phyloP scores from a whole-genome alignment of 2,113 vertebrate species.

The Anthoscopus minutus region DNA sequence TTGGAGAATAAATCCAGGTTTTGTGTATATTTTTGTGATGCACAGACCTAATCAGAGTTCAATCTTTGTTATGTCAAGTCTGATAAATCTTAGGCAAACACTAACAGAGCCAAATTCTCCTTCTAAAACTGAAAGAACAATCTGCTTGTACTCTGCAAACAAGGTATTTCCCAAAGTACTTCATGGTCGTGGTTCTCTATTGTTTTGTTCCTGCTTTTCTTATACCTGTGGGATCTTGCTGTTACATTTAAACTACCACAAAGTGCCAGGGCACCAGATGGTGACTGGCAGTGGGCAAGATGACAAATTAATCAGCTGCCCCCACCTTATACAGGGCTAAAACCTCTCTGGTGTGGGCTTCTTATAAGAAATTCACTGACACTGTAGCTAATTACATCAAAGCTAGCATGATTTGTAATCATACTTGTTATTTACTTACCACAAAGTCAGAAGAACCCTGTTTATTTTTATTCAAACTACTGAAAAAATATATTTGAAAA shows the following conservation, averaged over 20 bases:
- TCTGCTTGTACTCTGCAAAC: neutral
- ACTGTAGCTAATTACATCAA: neutral
- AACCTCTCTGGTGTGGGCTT: neutral
- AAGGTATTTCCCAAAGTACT: neutral
- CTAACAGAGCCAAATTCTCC: neutral
- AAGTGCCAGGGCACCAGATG: neutral
- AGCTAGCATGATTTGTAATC: neutral
- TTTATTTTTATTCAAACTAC: neutral
- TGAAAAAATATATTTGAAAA: neutral
- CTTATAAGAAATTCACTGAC: neutral
- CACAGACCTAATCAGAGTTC: neutral
- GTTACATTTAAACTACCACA: neutral
- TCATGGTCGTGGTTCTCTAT: neutral
- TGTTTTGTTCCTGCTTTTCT: neutral
- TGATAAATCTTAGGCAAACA: neutral
- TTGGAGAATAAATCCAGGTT: neutral
- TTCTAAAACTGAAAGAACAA: slow-evolving; percentile 23
- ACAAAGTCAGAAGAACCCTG: neutral
- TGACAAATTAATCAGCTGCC: neutral
- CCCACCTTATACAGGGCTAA: neutral
- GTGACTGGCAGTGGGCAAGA: neutral
- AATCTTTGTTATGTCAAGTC: neutral
- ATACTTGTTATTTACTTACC: neutral
- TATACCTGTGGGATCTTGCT: neutral
- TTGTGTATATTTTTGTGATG: neutral